Conservation (phyloP, 2,888 invertebrate species). For the Andricus curvator region DNA sequence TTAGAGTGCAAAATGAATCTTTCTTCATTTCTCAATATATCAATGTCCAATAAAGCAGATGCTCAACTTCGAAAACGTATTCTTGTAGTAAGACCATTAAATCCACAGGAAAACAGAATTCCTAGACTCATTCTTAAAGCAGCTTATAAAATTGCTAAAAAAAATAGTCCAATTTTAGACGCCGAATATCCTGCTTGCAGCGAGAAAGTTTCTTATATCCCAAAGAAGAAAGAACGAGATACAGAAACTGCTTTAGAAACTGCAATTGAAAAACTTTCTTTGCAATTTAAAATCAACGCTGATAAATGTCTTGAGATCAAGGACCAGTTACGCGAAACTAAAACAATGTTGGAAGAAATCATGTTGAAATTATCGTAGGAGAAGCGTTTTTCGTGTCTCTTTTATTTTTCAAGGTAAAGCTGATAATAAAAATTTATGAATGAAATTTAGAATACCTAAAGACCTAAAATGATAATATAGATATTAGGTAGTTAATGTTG, state of each 20-base stretch:
- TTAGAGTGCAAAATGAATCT: constrained; percentile 76
- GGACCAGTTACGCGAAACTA: constrained; percentile 67
- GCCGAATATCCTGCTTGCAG: constrained; percentile 61
- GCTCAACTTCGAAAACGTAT: constrained; percentile 76
- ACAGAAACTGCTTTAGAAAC: constrained; percentile 58
- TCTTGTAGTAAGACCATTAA: constrained; percentile 78
- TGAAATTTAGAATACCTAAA: too few species aligned
- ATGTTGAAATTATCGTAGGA: constrained; percentile 53
- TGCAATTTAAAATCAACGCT: constrained; percentile 65
- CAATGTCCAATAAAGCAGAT: constrained; percentile 76
- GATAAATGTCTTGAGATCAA: constrained; percentile 67
- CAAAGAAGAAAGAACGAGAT: constrained; percentile 59
- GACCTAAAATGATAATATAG: too few species aligned
- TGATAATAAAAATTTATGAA: too few species aligned
- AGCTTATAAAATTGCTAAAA: too few species aligned
- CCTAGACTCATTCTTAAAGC: too few species aligned
- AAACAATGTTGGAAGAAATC: constrained; percentile 67
- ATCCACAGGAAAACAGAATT: constrained; percentile 73
- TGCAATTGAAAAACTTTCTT: constrained; percentile 63
- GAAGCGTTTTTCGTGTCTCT: too few species aligned
- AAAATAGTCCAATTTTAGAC: constrained; percentile 64
- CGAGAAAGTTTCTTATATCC: constrained; percentile 65
- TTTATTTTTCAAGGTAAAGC: too few species aligned
- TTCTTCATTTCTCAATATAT: constrained; percentile 72
- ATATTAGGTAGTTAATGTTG: too few species aligned